Conservation (phyloP, 2,113 vertebrate genomes). For the Platysternon megacephalum region DNA sequence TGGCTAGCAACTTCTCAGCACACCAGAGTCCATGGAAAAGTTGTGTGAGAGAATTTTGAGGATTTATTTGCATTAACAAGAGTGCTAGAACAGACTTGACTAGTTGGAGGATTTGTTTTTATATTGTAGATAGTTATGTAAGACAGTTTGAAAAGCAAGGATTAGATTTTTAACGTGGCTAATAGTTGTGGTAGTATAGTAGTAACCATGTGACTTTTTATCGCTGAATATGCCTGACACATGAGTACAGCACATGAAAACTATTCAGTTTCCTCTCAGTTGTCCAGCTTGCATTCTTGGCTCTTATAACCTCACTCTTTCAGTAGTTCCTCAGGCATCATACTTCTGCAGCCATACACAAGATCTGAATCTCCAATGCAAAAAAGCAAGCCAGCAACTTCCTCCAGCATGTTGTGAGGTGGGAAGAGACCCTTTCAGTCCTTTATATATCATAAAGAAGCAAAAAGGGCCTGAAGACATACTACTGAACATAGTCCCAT, state of each 20-base stretch:
- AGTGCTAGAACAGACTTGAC: background rate
- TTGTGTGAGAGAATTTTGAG: background rate
- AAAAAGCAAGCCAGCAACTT: background rate
- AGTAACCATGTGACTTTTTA: background rate
- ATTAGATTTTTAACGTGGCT: background rate
- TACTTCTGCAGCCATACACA: background rate
- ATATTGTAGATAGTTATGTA: background rate
- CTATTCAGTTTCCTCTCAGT: background rate
- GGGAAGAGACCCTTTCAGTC: background rate
- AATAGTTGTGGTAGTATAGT: background rate
- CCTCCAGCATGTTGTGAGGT: background rate
- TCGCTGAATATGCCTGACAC: background rate
- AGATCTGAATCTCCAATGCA: background rate
- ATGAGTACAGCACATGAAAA: background rate
- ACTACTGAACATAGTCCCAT: background rate
- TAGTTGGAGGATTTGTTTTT: slow-evolving; percentile 3
- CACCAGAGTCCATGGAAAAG: background rate
- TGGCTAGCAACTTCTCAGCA: background rate
- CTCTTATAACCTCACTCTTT: background rate
- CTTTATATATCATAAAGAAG: background rate
- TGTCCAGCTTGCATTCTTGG: accelerated
- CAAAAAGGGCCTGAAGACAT: background rate
- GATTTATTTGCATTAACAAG: background rate
- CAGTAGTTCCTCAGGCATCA: background rate
- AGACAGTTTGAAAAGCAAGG: background rate